These are phyloP conservation scores for Tylochromis polylepis DNA, from an alignment of 2,113 vertebrate genomes.

Conservation along the genomic window DNA sequence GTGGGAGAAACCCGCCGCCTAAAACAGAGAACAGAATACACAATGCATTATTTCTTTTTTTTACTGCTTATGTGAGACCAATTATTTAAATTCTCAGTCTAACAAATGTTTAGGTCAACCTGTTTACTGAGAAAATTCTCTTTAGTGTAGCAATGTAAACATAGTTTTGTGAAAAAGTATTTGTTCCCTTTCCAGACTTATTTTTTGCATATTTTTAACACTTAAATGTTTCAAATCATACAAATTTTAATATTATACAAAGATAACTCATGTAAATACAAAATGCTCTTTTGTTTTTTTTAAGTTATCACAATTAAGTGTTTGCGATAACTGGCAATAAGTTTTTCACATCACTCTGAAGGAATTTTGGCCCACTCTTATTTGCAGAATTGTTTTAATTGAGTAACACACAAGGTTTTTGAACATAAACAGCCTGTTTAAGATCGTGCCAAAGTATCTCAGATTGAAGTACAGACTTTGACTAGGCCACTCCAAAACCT, in stretches of 20 bases:
- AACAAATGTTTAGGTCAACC: background rate
- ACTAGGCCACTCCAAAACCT: background rate
- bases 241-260: background rate
- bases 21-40: background rate
- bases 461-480: background rate
- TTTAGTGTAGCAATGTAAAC: background rate
- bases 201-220: background rate
- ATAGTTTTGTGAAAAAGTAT: background rate
- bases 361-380: background rate
- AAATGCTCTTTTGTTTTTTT: background rate
- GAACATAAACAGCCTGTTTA: background rate
- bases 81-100: background rate
- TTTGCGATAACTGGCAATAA: background rate
- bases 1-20: slow-evolving; percentile 93
- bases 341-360: background rate
- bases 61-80: background rate
- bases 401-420: background rate
- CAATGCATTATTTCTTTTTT: background rate
- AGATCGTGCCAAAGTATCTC: background rate
- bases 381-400: background rate
- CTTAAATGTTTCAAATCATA: background rate
- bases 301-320: background rate
- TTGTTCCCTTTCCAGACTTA: background rate
- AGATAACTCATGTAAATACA: background rate
- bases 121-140: background rate